Evolutionary conservation across 2,888 invertebrate genomes (phyloP).

Genomic region (Xanthorhoe spadicearia): DNA sequence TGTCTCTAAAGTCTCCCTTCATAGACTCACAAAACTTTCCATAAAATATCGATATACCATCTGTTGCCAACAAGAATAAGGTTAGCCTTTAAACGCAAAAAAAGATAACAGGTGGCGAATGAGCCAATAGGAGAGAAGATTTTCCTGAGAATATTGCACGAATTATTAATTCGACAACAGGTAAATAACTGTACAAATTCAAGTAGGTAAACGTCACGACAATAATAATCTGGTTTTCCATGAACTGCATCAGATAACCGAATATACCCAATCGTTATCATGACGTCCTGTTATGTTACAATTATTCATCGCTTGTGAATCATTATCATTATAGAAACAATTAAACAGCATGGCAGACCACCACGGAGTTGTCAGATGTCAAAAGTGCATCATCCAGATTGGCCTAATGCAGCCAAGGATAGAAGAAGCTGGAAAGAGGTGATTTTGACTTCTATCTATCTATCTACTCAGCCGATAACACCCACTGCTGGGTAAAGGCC

Average conservation of each 20-base stretch:
- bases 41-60: not conserved
- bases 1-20: not conserved
- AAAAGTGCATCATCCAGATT: no score
- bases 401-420: no score
- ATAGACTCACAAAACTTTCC: not conserved
- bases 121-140: not conserved
- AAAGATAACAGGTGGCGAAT: not conserved
- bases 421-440: no score
- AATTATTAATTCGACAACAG: not conserved
- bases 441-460: no score
- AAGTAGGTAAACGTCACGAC: slow-evolving; percentile 1
- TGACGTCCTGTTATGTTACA: slow-evolving; percentile 28
- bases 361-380: no score
- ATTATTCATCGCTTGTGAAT: slow-evolving; percentile 32
- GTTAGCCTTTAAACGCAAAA: slow-evolving; percentile 1
- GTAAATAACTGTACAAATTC: not conserved
- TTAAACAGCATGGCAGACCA: no score
- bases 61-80: not conserved
- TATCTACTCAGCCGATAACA: no score
- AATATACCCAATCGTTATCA: slow-evolving; percentile 27
- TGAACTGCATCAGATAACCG: slow-evolving; percentile 24
- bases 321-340: no score
- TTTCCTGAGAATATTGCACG: slow-evolving; percentile 1
- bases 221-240: slow-evolving; percentile 13
- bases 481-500: no score